Base-by-base conservation (phyloP, 2,888 invertebrate genomes). In the Meandrusa payeni region DNA sequence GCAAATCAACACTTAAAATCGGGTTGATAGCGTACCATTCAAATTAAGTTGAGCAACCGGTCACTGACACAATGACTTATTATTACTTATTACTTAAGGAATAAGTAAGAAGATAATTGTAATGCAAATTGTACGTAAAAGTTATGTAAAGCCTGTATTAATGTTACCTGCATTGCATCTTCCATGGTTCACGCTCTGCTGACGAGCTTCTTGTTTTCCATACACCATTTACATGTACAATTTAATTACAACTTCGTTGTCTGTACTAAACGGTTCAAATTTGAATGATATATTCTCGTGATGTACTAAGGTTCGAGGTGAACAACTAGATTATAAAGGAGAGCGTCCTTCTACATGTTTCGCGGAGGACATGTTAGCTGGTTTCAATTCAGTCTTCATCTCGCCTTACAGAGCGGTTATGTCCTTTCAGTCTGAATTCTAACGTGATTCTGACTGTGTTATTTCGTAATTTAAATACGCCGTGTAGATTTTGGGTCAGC, bases 111-210 rank as follows among this genome's bases (percentile, higher is more conserved):
- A 15, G n/a, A 34, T 26, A 13, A 26, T 26, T 17, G 15, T 24
- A 24, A 40, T 17, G 32, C 32, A 46, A 42, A 44, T 38, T 46
- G 43, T 39, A 38, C 22, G 41, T 22, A 48, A 34, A 40, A 31
- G 39, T 41, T 48, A 48, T 44, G 41, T 47, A 34, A 42, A 38
- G 27, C 33, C 48, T 43, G 47, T 46, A 40, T 31, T 29, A 42
- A 37, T 43, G 33, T 37, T 38, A 38, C 33, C 29, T 40, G 36
- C 47, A 50, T 49, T 52, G 46, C 43, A 48, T 46, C 64, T 70
- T 80, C 73, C 75, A 83, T 76, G 82, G 76, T 85, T 86, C 66
- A 86, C 61, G 87, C 82, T 78, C 75, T 58, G 77, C 61, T 81
- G 81, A 67, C 56, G 59, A 58, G 52, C 68, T 69, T 66, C 71